Evolutionary conservation across 2,888 invertebrate genomes (phyloP).

Genomic region (Tipula unca): DNA sequence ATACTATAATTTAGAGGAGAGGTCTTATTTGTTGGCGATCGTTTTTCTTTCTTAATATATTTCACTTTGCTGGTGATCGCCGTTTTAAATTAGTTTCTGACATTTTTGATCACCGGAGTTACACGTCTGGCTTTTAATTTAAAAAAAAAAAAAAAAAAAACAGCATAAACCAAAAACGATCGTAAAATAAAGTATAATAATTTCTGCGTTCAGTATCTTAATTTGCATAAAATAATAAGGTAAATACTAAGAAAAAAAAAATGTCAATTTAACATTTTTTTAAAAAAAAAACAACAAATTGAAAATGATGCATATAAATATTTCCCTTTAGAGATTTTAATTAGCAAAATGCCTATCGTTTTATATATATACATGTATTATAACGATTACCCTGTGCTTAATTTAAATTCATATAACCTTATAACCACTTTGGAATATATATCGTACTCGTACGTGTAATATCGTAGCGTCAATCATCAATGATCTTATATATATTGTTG

Average conservation of each 20-base stretch:
- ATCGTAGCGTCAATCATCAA: neutral
- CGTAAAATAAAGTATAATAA: neutral
- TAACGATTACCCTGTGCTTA: neutral
- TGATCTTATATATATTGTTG: neutral
- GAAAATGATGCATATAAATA: neutral
- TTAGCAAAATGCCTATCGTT: neutral
- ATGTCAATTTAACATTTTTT: neutral
- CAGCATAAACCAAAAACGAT: neutral
- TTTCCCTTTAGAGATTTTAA: neutral
- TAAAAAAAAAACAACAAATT: neutral
- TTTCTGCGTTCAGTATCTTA: neutral
- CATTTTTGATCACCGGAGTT: constrained; percentile 8
- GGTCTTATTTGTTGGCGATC: neutral
- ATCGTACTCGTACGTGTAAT: neutral
- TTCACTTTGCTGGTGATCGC: neutral
- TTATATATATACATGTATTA: neutral
- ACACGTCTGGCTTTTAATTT: neutral
- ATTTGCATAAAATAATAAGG: neutral
- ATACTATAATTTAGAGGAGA: neutral
- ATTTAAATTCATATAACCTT: constrained; percentile 8
- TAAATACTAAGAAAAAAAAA: neutral
- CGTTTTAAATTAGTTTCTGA: neutral
- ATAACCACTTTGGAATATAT: neutral
- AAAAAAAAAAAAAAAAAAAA: neutral
- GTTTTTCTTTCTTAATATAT: neutral